Conservation (phyloP, 1,140 invertebrate genomes). For the Drosophila funebris region DNA sequence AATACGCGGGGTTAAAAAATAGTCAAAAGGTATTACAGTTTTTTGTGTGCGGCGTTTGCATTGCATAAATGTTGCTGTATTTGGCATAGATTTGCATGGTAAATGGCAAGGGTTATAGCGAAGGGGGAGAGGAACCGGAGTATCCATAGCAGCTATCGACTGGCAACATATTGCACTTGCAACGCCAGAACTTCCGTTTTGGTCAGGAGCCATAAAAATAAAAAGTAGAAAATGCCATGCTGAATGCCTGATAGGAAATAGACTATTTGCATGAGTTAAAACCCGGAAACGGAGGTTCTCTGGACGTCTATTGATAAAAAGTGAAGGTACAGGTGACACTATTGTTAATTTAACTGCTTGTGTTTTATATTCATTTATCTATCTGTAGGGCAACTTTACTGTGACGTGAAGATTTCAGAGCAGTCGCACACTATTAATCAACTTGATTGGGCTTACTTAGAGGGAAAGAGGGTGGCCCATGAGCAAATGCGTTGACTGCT, state of each 20-base stretch:
- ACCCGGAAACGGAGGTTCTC: constrained; percentile 4
- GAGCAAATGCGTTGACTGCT: constrained; percentile 25
- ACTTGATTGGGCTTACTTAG: constrained; percentile 58
- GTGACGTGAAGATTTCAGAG: constrained; percentile 60
- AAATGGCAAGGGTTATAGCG: constrained; percentile 36
- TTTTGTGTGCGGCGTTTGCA: constrained; percentile 49
- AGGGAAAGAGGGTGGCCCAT: constrained; percentile 18
- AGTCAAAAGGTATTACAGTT: constrained; percentile 54
- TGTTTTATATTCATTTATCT: constrained; percentile 76
- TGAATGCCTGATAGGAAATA: constrained; percentile 52
- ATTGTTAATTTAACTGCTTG: constrained; percentile 74
- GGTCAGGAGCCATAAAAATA: constrained; percentile 70
- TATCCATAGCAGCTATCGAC: constrained; percentile 55
- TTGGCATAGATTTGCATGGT: constrained; percentile 81
- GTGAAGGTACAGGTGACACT: constrained; percentile 55
- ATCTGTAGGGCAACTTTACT: constrained; percentile 22
- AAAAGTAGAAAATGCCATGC: constrained; percentile 35
- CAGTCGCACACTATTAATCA: constrained; percentile 76
- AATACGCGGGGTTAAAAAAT: constrained; percentile 5
- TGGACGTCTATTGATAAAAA: constrained; percentile 53
- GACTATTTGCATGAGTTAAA: constrained; percentile 60
- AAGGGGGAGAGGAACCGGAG: background rate
- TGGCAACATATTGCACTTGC: constrained; percentile 73
- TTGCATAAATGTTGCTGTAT: constrained; percentile 71
- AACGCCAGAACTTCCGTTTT: constrained; percentile 50